These are phyloP conservation scores for Patagioenas fasciata DNA, from an alignment of 2,113 vertebrate genomes.

Conservation along the genomic window DNA sequence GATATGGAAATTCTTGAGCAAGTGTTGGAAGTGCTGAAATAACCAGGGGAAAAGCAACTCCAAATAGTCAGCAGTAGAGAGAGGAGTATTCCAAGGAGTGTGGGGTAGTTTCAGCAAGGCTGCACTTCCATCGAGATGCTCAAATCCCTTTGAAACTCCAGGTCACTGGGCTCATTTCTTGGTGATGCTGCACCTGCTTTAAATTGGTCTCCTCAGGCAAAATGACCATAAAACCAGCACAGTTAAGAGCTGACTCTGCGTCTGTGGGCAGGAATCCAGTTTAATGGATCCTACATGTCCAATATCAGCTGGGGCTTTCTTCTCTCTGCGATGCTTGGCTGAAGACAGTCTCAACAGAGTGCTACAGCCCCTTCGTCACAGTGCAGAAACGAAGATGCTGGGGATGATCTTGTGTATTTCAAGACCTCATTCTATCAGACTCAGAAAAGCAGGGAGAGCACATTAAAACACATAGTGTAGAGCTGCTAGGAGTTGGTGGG, in stretches of 20 bases:
- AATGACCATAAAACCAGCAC: not conserved
- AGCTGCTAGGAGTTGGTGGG: not conserved
- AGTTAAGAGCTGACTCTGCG: not conserved
- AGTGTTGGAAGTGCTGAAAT: not conserved
- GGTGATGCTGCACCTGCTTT: not conserved
- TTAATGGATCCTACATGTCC: not conserved
- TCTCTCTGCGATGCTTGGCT: not conserved
- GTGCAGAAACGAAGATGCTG: not conserved
- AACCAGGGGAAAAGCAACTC: not conserved
- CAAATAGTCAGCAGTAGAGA: not conserved
- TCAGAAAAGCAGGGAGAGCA: not conserved
- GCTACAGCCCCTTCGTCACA: not conserved
- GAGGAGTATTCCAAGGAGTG: fast-evolving
- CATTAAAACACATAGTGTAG: not conserved
- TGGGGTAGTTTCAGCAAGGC: not conserved
- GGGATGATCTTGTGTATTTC: not conserved
- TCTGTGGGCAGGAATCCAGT: not conserved
- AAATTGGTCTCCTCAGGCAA: not conserved
- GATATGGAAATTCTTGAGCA: not conserved
- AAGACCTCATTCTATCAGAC: not conserved
- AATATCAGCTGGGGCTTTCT: not conserved
- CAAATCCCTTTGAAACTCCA: not conserved
- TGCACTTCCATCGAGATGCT: not conserved
- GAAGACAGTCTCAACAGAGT: not conserved
- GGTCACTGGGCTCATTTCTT: constrained; percentile 8